These are phyloP conservation scores for Argyresthia goedartella DNA, from an alignment of 2,888 invertebrate genomes.

Conservation along the genomic window DNA sequence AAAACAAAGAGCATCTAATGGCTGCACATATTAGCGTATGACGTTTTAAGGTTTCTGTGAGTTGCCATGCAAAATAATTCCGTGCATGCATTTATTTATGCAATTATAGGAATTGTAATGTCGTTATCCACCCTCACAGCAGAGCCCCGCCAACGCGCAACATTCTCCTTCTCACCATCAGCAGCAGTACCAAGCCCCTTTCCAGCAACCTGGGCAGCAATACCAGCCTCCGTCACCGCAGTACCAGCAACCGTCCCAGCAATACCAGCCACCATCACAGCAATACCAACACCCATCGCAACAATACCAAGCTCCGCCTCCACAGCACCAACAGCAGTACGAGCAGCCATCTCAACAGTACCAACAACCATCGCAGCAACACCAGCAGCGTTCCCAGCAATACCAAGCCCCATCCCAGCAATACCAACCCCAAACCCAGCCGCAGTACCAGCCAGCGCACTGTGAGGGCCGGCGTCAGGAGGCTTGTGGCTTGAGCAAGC, in stretches of 20 bases:
- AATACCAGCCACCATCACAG: slow-evolving; percentile 3
- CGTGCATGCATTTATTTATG: not conserved
- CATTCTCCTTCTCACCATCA: slow-evolving; percentile 43
- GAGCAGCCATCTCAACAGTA: slow-evolving; percentile 21
- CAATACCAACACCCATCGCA: not conserved
- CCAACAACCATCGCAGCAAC: slow-evolving; percentile 1
- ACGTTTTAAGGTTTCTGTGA: slow-evolving; percentile 34
- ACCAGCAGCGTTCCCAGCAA: slow-evolving; percentile 8
- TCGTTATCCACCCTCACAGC: slow-evolving; percentile 27
- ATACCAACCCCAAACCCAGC: slow-evolving; percentile 12
- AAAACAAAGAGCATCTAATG: slow-evolving; percentile 11
- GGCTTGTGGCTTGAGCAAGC: slow-evolving; percentile 54
- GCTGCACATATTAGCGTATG: slow-evolving; percentile 39
- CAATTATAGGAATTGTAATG: not conserved
- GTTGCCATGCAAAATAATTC: not conserved
- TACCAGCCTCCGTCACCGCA: not conserved
- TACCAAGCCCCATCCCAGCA: slow-evolving; percentile 10
- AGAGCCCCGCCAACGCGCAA: slow-evolving; percentile 61
- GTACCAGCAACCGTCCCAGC: slow-evolving; percentile 10
- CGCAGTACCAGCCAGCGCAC: slow-evolving; percentile 27
- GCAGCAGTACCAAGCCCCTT: slow-evolving; percentile 12
- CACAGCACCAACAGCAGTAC: slow-evolving; percentile 17
- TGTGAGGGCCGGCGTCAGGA: slow-evolving; percentile 53
- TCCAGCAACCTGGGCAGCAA: slow-evolving; percentile 11
- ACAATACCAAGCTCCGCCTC: slow-evolving; percentile 11